Evolutionary conservation across 2,888 invertebrate genomes (phyloP), one percentile per base, ranked within the genome.

Genomic region (Ormyrus nitidulus): DNA sequence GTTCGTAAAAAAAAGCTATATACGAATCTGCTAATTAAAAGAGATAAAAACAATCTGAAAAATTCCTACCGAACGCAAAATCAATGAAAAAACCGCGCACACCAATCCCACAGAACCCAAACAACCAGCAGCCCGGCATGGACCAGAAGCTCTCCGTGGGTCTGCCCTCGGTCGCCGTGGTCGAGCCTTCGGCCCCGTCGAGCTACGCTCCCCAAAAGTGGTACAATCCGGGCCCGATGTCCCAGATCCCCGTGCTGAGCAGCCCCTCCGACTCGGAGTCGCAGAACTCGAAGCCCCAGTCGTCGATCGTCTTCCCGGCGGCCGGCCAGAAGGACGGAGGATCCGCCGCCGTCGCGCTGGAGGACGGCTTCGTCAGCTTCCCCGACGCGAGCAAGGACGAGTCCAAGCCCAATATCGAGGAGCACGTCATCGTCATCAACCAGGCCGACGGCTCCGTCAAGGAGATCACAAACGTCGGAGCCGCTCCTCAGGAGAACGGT

Each of bases 401-500:
- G 64, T 9, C 77, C 74, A 13, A 11, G 79, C 62, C 79, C 77
- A 51, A 62, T 3, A 64, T 87, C 1, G 89, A 89, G 44, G 90
- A 90, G 56, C 89, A 88, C 34, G 83, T 88, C 0, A 86, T 89
- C 1, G 85, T 89, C 3, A 84, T 88, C 49, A 88, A 89, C 70
- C 89, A 89, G 65, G 87, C 88, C n/a, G 88, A 89, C 54, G 88
- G 88, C 0, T 85, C 85, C 5, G 83, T 88, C 46, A 87, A 85
- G 51, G 87, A 89, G 65, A 82, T 88, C 6, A 80, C 84, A 0
- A 83, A 86, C 1, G 81, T 75, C 7, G 69, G 77, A 6, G 72
- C 84, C 0, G 82, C 81, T 44, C 66, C 62, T 2, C 49, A 34
- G 4, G 72, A 80, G 0, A 77, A 80, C 19, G 44, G 46, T 0